These are phyloP conservation scores for Nannoperca australis DNA, from an alignment of 2,797 vertebrate genomes.

Conservation along the genomic window DNA sequence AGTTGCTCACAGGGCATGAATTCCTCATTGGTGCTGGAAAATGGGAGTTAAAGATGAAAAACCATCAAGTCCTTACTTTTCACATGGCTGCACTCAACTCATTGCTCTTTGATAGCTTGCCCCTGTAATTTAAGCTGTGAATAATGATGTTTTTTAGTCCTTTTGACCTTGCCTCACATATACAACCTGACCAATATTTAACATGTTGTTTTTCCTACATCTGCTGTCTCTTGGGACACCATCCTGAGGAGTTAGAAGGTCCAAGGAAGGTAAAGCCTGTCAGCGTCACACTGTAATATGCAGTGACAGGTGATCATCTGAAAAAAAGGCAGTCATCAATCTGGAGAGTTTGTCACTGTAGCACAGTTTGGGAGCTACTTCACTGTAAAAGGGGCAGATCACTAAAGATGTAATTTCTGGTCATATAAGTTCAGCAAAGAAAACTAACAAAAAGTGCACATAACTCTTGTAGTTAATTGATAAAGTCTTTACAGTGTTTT, in stretches of 20 bases:
- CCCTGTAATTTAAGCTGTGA: slow-evolving; percentile 67
- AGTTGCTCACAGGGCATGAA: slow-evolving; percentile 66
- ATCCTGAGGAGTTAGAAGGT: neutral
- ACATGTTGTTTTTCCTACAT: slow-evolving; percentile 50
- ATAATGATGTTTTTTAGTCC: slow-evolving; percentile 63
- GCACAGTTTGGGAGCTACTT: slow-evolving; percentile 14
- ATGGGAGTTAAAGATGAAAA: slow-evolving; percentile 56
- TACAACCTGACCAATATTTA: slow-evolving; percentile 38
- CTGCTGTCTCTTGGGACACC: slow-evolving; percentile 43
- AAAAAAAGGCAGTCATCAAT: slow-evolving; percentile 35
- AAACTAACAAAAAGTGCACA: neutral
- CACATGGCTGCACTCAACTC: slow-evolving; percentile 72
- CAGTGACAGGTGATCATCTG: slow-evolving; percentile 43
- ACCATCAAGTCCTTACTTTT: slow-evolving; percentile 63
- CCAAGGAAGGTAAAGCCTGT: slow-evolving; percentile 20
- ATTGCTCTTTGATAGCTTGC: slow-evolving; percentile 66
- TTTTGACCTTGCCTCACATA: slow-evolving; percentile 64
- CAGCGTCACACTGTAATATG: slow-evolving; percentile 39
- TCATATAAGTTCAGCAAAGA: slow-evolving; percentile 10
- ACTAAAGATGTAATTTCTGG: neutral
- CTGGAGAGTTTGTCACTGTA: slow-evolving; percentile 9
- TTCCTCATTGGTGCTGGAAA: slow-evolving; percentile 60
- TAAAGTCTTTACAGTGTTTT: slow-evolving; percentile 40
- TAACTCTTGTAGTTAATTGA: slow-evolving; percentile 25
- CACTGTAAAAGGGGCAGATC: neutral